Percentiles rank a stretch among this genome's conserved stretches.
These are phyloP conservation scores for Esox lucius DNA, from an alignment of 2,797 vertebrate species.

Conservation along the genomic window DNA sequence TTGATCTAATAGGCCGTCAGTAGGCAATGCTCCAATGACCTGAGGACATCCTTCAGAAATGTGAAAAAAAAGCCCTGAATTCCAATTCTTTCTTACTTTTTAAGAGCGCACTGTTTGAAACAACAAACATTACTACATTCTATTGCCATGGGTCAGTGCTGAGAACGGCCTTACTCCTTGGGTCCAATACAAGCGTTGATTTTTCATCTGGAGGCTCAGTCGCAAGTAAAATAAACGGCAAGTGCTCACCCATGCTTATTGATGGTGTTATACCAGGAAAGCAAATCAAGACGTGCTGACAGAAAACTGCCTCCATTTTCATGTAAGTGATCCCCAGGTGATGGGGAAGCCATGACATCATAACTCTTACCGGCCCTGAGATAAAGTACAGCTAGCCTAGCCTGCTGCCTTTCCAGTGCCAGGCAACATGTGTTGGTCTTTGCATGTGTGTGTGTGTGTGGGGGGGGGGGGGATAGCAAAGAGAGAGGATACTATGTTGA, in stretches of 20 bases:
- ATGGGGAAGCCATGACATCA: conserved; percentile 67
- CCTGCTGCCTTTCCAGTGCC: conserved; percentile 13
- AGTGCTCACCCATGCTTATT: conserved; percentile 27
- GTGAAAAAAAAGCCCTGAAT: background rate
- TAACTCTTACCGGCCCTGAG: conserved; percentile 63
- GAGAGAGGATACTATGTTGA: conserved; percentile 53
- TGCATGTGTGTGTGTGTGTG: conserved; percentile 47
- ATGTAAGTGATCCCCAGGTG: conserved; percentile 70
- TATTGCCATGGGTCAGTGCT: conserved; percentile 18
- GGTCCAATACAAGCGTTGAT: conserved; percentile 37
- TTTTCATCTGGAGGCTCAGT: conserved; percentile 44
- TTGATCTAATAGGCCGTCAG: background rate
- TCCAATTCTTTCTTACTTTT: conserved; percentile 14
- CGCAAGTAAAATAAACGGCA: conserved; percentile 56
- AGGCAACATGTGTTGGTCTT: conserved; percentile 17
- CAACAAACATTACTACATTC: conserved; percentile 36
- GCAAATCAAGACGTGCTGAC: conserved; percentile 44
- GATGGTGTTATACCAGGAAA: conserved; percentile 43
- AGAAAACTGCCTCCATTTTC: conserved; percentile 69
- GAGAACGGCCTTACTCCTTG: conserved; percentile 13
- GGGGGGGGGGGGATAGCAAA: conserved; percentile 46
- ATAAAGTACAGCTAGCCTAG: conserved; percentile 33
- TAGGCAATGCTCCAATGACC: background rate
- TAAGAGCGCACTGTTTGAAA: conserved; percentile 32
- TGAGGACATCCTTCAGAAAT: background rate